Evolutionary conservation across 2,797 vertebrate species (phyloP).

Genomic region (Varecia variegata): DNA sequence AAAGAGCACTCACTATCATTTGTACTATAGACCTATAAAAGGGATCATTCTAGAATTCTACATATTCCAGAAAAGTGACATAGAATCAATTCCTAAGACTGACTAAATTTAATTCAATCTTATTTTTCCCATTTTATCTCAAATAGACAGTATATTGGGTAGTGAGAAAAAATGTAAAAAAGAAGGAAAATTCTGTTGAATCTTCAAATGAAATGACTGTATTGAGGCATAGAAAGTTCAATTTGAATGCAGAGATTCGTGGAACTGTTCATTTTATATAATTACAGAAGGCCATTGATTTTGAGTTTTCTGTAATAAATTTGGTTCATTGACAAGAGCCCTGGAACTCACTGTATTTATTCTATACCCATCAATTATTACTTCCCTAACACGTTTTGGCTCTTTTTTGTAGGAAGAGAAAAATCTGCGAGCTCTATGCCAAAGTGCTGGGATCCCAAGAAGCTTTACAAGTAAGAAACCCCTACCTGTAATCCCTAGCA

Average conservation of each 20-base stretch:
- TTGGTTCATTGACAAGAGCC: background rate
- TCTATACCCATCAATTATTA: constrained; percentile 6
- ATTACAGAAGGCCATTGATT: background rate
- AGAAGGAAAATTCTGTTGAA: background rate
- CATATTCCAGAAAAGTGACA: background rate
- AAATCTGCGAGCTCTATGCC: constrained; percentile 87
- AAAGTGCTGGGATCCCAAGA: constrained; percentile 85
- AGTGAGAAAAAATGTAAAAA: background rate
- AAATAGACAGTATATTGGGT: background rate
- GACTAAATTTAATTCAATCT: background rate
- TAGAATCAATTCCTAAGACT: background rate
- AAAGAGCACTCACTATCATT: background rate
- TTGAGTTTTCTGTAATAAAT: constrained; percentile 44
- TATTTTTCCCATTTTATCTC: background rate
- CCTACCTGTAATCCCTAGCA: constrained; percentile 30
- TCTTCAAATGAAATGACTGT: constrained; percentile 21
- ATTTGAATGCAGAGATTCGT: background rate
- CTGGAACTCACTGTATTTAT: background rate
- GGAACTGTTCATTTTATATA: constrained; percentile 2
- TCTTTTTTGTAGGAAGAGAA: constrained; percentile 82
- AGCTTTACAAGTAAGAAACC: constrained; percentile 86
- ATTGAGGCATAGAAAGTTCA: background rate
- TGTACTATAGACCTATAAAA: background rate
- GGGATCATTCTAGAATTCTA: background rate
- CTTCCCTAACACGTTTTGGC: constrained; percentile 37